These are phyloP conservation scores for Lamellibrachia luymesi DNA, from an alignment of 1,140 invertebrate genomes.

Conservation along the genomic window DNA sequence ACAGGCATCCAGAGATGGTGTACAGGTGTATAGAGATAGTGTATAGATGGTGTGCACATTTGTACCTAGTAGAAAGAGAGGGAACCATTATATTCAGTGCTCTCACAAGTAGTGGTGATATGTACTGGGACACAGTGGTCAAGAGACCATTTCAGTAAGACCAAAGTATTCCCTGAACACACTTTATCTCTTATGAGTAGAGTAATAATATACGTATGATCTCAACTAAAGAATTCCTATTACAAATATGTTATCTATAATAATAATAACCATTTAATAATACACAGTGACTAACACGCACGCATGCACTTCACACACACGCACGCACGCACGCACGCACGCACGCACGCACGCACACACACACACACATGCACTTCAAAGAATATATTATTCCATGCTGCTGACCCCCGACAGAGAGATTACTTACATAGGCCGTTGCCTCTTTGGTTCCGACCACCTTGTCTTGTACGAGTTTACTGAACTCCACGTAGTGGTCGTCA, in stretches of 20 bases:
- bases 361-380: conserved; percentile 18
- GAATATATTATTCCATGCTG: not conserved
- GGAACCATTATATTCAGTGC: not conserved
- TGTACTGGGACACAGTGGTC: not conserved
- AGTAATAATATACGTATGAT: not conserved
- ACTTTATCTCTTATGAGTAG: not conserved
- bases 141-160: not conserved
- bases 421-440: conserved; percentile 69
- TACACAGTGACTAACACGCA: no score
- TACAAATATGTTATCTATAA: not conserved
- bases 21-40: no score
- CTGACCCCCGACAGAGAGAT: not conserved
- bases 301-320: no score
- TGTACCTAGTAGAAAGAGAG: no score
- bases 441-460: conserved; percentile 72
- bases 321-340: no score
- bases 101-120: not conserved
- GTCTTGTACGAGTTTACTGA: conserved; percentile 83
- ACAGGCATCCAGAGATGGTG: no score
- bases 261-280: no score
- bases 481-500: conserved; percentile 87
- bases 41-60: no score
- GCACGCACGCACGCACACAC: not conserved
- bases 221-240: no score
- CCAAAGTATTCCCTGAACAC: not conserved